These are phyloP conservation scores for Synanthedon vespiformis DNA, from an alignment of 2,888 invertebrate species.

Conservation along the genomic window DNA sequence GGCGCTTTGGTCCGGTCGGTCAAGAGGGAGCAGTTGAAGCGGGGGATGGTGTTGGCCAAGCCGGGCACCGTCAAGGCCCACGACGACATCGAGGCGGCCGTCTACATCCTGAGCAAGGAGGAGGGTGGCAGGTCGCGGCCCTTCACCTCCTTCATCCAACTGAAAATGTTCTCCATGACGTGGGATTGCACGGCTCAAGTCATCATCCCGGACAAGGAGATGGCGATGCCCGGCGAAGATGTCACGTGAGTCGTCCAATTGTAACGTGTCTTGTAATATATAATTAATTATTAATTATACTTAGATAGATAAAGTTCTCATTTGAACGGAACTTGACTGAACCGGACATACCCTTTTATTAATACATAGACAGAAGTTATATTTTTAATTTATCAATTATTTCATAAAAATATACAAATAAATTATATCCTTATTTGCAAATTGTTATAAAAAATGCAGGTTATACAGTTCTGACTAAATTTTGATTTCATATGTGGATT, in stretches of 20 bases:
- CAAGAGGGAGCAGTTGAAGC: slow-evolving; percentile 83
- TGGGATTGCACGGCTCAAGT: slow-evolving; percentile 92
- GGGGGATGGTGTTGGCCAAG: slow-evolving; percentile 75
- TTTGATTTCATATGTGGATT: too few relatives aligned
- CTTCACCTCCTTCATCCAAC: slow-evolving; percentile 82
- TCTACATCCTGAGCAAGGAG: slow-evolving; percentile 87
- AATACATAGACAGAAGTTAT: too few relatives aligned
- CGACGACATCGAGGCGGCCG: slow-evolving; percentile 88
- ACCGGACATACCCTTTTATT: too few relatives aligned
- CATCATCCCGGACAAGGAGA: slow-evolving; percentile 84
- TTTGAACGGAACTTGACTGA: too few relatives aligned
- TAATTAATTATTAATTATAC: too few relatives aligned
- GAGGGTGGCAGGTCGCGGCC: slow-evolving; percentile 94
- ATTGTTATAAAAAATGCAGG: too few relatives aligned
- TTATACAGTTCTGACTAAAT: too few relatives aligned
- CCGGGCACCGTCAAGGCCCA: slow-evolving; percentile 78
- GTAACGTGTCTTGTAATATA: too few relatives aligned
- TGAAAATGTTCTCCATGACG: slow-evolving; percentile 94
- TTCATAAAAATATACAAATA: too few relatives aligned
- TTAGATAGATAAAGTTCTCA: too few relatives aligned
- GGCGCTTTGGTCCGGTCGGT: slow-evolving; percentile 91
- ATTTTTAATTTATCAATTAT: too few relatives aligned
- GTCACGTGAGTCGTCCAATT: slow-evolving; percentile 71
- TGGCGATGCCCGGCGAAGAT: slow-evolving; percentile 99
- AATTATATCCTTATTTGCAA: too few relatives aligned